Evolutionary conservation across 2,888 invertebrate species (phyloP), one percentile per base, ranked within the genome.

Genomic region (Dasysyrphus tricinctus): DNA sequence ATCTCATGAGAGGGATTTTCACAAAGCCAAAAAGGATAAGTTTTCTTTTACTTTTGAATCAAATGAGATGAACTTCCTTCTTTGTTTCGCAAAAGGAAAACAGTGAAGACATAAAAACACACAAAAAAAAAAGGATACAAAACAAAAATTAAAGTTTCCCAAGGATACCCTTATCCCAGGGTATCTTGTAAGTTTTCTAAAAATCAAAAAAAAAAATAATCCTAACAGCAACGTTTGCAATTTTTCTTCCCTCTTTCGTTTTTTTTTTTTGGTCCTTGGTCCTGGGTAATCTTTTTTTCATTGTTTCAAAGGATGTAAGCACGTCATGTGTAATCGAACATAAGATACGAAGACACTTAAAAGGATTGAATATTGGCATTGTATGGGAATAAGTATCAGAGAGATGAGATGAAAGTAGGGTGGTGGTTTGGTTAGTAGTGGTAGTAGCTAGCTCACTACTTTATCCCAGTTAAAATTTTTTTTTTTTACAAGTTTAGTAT

Each of bases 301-400:
- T 86, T 86, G 86, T 86, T 86, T 86, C 78, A 79, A 72, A 72
- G 82, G 70, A 82, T 78, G 78, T 81, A 86, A 81, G 81, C 69
- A 78, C 81, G 85, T 80, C 84, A 76, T 84, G 80, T 85, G 80
- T 79, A 82, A 86, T 82, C 86, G 86, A 82, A 82, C 85, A 80
- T 78, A 74, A 56, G 81, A 80, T 74, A 78, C 67, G 75, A 86
- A 81, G 81, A 76, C 82, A 86, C 82, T 86, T 86, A 86, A 86
- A 86, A 82, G 78, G 86, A 86, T 86, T 86, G 86, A 79, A 86
- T 82, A 82, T 86, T 82, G 75, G 59, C 75, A 79, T 75, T 75
- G 82, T 65, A 78, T 42, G 42, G 47, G 61, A 32, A 29, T 29
- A 32, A 44, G 32, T n/a, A 32, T 44, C 63, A 29, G 8, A 14